Evolutionary conservation across 2,113 vertebrate species (phyloP), one percentile per base, ranked within the genome.

Genomic region (Polyodon spathula): DNA sequence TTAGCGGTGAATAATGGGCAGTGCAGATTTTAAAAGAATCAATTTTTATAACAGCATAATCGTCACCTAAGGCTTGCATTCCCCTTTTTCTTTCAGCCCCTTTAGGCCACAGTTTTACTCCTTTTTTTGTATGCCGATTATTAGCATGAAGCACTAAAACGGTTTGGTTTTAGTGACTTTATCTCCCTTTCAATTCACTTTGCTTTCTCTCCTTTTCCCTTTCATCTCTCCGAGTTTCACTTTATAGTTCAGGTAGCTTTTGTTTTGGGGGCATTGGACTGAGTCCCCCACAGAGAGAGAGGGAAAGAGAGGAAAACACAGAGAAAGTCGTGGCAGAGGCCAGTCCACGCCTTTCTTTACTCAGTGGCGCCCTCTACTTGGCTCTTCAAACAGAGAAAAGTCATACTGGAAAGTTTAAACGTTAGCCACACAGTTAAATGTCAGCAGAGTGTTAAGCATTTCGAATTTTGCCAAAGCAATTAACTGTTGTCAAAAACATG

Each of bases 111-210:
- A 71, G 71, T 64, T 52, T 68, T 59, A 71, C 74, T 76, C 70
- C 79, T 46, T 73, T 64, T 71, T 69, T 54, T 74, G 74, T 62
- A 60, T 71, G 71, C 73, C 73, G 76, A 78, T 84, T 54, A 54
- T 54, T 81, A 83, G 73, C 74, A 77, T 62, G 43, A 53, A 66
- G 67, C 61, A 73, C 68, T 85, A 85, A 85, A 86, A 67, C 69
- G 15, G 16, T 75, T 71, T 69, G 66, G 16, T 68, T 39, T 59
- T 46, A 58, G 61, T 40, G 41, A 64, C 66, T 68, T 73, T 77
- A 76, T 68, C 69, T 66, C 63, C 65, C 68, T 56, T 63, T 56
- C 59, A 40, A n/a, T 65, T 67, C 68, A 64, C 56, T 67, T 63
- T 75, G 75, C 71, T 80, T 76, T 63, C 75, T 77, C 78, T 71